phyloP scores from a whole-genome alignment of 2,113 vertebrate species.

The Galemys pyrenaicus region DNA sequence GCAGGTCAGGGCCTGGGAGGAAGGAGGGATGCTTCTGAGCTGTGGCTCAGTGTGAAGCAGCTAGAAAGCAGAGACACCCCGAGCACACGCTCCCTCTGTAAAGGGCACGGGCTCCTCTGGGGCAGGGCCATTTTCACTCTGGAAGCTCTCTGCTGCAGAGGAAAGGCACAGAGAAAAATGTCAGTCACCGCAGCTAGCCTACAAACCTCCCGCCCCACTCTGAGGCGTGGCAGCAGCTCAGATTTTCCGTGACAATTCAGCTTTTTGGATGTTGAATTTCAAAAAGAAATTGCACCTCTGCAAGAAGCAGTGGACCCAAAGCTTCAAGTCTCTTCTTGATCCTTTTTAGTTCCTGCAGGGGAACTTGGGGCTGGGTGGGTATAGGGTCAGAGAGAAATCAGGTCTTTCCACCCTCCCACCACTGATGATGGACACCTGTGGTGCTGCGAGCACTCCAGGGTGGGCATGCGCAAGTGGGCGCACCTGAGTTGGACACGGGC shows the following conservation, averaged over 20 bases:
- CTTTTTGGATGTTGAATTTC: background rate
- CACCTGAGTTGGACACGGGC: too few species aligned
- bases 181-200: too few species aligned
- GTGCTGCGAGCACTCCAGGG: too few species aligned
- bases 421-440: too few species aligned
- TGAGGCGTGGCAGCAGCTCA: background rate
- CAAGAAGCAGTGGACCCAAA: background rate
- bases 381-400: too few species aligned
- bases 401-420: too few species aligned
- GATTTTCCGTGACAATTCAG: background rate
- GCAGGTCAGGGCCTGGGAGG: background rate
- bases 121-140: background rate
- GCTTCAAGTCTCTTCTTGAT: background rate
- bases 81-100: background rate
- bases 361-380: accelerated
- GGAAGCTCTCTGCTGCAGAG: background rate
- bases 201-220: background rate
- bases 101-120: background rate
- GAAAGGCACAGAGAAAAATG: background rate
- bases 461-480: too few species aligned
- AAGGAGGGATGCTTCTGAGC: background rate
- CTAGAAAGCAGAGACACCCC: background rate
- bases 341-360: background rate
- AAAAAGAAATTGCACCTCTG: background rate
- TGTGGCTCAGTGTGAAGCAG: background rate